Base-by-base conservation (phyloP, 2,888 invertebrate genomes). In the Biston stratarius region DNA sequence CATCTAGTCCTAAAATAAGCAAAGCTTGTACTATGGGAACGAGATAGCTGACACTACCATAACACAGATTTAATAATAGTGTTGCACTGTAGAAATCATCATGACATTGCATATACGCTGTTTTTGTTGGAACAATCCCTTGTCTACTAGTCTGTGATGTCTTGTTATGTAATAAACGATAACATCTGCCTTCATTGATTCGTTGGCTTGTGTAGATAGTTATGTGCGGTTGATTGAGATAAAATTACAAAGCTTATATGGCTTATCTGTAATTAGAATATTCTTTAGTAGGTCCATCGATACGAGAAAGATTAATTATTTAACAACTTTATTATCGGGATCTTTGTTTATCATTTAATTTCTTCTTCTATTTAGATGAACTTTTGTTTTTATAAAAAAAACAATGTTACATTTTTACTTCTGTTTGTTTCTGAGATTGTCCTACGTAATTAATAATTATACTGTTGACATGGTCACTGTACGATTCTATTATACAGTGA, bases 141-240 rank as follows among this genome's bases (percentile, higher is more conserved):
- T 88, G 85, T 88, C 83, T 89, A 86, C 84, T 82, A 85, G 86
- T 86, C 77, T 76, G 74, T 80, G 82, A 81, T 79, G 83, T 72
- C 80, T 83, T 84, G 86, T 89, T 90, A 83, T 89, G 87, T 89
- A 88, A 89, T 84, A 86, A 83, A 82, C 70, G 92, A 92, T 92
- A 88, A 83, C 77, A 92, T 92, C 91, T 82, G 78, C 70, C 68
- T 72, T 58, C 82, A 88, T 88, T 87, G 87, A 88, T 84, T 88
- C 80, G 80, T 87, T 82, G 78, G 78, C 85, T 86, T 86, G 81
- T 84, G 83, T 81, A 83, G 81, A 81, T 75, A 77, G 79, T 79
- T 80, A 71, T 73, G 76, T 78, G 77, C 82, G 72, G 74, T 84
- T 84, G 83, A 87, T 86, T 83, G 81, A 81, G 83, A 86, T 86